Conservation (phyloP, 2,888 invertebrate genomes). For the Coleophora flavipennella region DNA sequence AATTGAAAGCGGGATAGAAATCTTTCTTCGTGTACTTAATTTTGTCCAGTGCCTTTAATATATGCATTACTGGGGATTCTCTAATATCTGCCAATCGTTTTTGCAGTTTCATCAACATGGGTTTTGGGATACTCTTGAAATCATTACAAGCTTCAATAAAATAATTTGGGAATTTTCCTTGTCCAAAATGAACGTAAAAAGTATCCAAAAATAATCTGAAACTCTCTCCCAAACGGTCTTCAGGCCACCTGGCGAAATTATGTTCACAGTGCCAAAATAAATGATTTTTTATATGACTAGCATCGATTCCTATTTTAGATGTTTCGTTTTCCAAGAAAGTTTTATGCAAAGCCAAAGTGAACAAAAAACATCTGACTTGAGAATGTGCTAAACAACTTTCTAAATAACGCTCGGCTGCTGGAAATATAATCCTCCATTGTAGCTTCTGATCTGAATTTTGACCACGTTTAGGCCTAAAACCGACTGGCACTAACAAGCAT, state of each 20-base stretch:
- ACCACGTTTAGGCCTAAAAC: slow-evolving; percentile 76
- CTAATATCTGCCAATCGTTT: slow-evolving; percentile 77
- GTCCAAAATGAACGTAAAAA: slow-evolving; percentile 75
- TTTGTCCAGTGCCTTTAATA: slow-evolving; percentile 79
- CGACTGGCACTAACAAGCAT: slow-evolving; percentile 80
- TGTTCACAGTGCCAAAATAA: slow-evolving; percentile 86
- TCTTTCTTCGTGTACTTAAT: slow-evolving; percentile 73
- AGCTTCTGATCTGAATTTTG: slow-evolving; percentile 75
- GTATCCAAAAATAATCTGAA: slow-evolving; percentile 74
- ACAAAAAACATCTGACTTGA: slow-evolving; percentile 80
- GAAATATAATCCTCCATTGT: slow-evolving; percentile 86
- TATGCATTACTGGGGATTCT: slow-evolving; percentile 80
- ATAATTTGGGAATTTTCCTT: slow-evolving; percentile 77
- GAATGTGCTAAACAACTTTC: slow-evolving; percentile 80
- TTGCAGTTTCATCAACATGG: slow-evolving; percentile 76
- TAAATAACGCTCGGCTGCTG: slow-evolving; percentile 82
- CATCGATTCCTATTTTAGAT: slow-evolving; percentile 75
- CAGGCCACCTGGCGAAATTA: slow-evolving; percentile 80
- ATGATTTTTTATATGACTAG: slow-evolving; percentile 81
- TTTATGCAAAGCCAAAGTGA: slow-evolving; percentile 79
- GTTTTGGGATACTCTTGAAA: slow-evolving; percentile 78
- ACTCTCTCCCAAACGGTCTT: slow-evolving; percentile 80
- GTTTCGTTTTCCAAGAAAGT: slow-evolving; percentile 79
- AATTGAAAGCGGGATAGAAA: slow-evolving; percentile 78
- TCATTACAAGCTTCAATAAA: slow-evolving; percentile 82